Evolutionary conservation across 1,140 invertebrate species (phyloP), one percentile per base, ranked within the genome.

Genomic region (Zaprionus inermis): DNA sequence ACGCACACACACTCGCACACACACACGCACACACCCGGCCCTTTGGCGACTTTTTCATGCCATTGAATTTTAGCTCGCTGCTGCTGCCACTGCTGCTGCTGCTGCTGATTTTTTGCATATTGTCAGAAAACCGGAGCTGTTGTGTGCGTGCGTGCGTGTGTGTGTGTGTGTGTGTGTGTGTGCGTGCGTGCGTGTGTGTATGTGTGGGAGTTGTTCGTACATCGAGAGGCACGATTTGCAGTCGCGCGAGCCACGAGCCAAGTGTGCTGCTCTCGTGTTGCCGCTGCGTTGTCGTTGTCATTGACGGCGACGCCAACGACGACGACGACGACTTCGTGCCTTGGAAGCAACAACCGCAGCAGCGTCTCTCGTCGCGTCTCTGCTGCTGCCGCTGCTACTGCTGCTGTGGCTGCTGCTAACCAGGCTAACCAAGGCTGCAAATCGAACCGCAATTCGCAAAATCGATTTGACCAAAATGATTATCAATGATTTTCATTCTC

Each of bases 391-490:
- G 16, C 36, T 6, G 51, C 46, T 51, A 28, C 64, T n/a, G 14
- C 28, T 34, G 32, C 11, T 32, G 32, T 20, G 3, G 20, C 44
- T 10, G 51, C 52, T 24, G 14, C 52, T 16, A 55, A 30, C 22
- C 38, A 24, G 52, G 24, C 52, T 55, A 24, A 51, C 20, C 58
- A 61, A 61, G 49, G 49, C 18, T 44, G 55, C 44, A 22, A 60
- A 58, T 32, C 72, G 49, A 70, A 79, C 79, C 83, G 69, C 84
- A 78, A 74, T 79, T 78, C 78, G 73, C 89, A 84, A 44, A 44
- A 89, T 89, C 84, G 84, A 89, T 89, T 89, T 89, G 81, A 79
- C 78, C 85, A 82, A 89, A 89, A 90, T 80, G 70, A 90, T 89
- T 89, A 89, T 89, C 84, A 89, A 89, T 89, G 84, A 90, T 89